Base-by-base conservation (phyloP, 2,113 vertebrate genomes). In the Crotalus horridus region DNA sequence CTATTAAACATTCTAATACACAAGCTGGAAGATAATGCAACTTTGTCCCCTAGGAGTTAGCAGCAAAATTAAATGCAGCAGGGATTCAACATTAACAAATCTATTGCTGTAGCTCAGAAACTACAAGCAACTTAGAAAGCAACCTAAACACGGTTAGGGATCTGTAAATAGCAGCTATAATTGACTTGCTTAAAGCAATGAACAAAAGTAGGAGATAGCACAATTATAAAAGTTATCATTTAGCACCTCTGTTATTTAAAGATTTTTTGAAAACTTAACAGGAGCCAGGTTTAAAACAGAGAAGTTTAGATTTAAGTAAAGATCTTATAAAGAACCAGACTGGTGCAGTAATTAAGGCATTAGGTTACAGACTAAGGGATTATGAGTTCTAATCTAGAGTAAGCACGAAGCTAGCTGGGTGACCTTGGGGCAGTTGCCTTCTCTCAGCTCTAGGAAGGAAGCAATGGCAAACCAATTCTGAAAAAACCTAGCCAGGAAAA, bases 51-150 rank as follows among this genome's bases (percentile, higher is more conserved):
- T 86, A 92, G 54, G 61, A 92, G 58, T 48, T 15, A 74, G 94
- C 64, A 85, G 91, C 91, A 56, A 91, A 88, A 74, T 24, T 86
- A 48, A 89, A 43, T 61, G 8, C 6, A 2, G 1, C 0, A 0
- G 43, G 53, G 56, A 93, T 94, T 92, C 89, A 85, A 43, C 94
- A 39, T 13, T 94, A 51, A 90, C 3, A 74, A 29, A 85, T 91
- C 9, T 58, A 90, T 33, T 81, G 51, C 43, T 53, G 54, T 23
- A 12, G 89, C 56, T 89, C 69, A 87, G 85, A 29, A 93, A 92
- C 29, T n/a, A 39, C 21, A 61, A 86, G 24, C 11, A 26, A 92
- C 53, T 24, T 89, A n/a, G 26, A 94, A 89, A 39, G 11, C 87
- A n/a, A 3, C 92, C 94, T 93, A 29, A 85, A 24, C 39, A 87